Evolutionary conservation across 1,140 invertebrate species (phyloP), one percentile per base, ranked within the genome.

Genomic region (Ridgeia piscesae): DNA sequence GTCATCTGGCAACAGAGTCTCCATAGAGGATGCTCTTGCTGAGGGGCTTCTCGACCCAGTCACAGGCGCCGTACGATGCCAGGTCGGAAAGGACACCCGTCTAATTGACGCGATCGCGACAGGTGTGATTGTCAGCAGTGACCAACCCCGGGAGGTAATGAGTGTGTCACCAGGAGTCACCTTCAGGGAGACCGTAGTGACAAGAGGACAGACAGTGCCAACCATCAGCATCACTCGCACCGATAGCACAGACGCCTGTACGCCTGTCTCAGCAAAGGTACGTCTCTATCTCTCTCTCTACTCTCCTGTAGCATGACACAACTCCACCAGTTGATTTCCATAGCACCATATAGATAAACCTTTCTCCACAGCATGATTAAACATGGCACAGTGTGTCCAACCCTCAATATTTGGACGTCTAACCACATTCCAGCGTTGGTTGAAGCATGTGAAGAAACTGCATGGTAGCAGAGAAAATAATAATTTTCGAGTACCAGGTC

Each of bases 11-110:
- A 42, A 48, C 33, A 91, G 33, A 14, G 33, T 91, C 2, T 42
- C 89, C 11, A 34, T 92, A 34, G 89, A 34, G 14, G 92, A 92
- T 11, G 92, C 92, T 34, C 97, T 98, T 91, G 97, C 97, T 27
- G 96, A 96, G 31, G 98, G 98, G n/a, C 97, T 98, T 31, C 97
- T 98, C 94, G 97, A 98, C 95, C 96, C 97, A 92, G 96, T 97
- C 94, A 98, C 94, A n/a, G 96, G 98, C 95, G n/a, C 88, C 34
- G 97, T 98, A 93, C 58, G 58, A 14, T 77, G 58, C 27, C 58
- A 77, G 58, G 58, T 77, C 27, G 58, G 58, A 31, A 77, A 77
- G 58, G 58, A 77, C 58, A 77, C 58, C 17, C 58, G 17, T 77
- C 58, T 77, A 4, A 21, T 77, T 77, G 58, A 77, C 27, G 58